Evolutionary conservation across 2,888 invertebrate genomes (phyloP).

Genomic region (Omphaloscelis lunosa): DNA sequence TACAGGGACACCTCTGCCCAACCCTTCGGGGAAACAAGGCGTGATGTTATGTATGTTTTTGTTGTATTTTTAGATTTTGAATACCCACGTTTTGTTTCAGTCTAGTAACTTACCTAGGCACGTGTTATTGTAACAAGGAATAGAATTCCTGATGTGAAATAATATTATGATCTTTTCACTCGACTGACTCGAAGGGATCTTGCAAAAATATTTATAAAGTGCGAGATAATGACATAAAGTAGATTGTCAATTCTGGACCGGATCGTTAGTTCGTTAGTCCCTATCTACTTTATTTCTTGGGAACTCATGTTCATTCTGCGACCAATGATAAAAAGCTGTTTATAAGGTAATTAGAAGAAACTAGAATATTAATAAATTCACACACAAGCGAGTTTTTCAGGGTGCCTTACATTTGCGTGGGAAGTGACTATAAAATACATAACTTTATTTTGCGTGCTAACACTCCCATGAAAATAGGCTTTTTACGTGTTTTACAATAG

Average conservation of each 20-base stretch:
- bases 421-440: conserved; percentile 59
- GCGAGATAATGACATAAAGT: background rate
- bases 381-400: conserved; percentile 55
- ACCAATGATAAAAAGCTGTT: conserved; percentile 36
- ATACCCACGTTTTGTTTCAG: background rate
- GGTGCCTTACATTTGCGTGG: conserved; percentile 64
- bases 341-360: conserved; percentile 48
- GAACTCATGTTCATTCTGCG: conserved; percentile 17
- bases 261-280: background rate
- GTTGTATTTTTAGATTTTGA: background rate
- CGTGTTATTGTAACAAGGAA: background rate
- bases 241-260: background rate
- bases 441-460: conserved; percentile 58
- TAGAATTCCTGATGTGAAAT: background rate
- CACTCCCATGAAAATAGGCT: conserved; percentile 53
- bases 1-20: too few relatives aligned
- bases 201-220: conserved; percentile 8
- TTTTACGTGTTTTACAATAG: conserved; percentile 58
- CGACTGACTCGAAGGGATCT: background rate
- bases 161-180: conserved; percentile 1
- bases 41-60: too few relatives aligned
- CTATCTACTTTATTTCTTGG: conserved; percentile 15
- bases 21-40: too few relatives aligned
- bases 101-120: background rate
- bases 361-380: conserved; percentile 61